Evolutionary conservation across 2,797 vertebrate genomes (phyloP).

Genomic region (Tympanoctomys barrerae): DNA sequence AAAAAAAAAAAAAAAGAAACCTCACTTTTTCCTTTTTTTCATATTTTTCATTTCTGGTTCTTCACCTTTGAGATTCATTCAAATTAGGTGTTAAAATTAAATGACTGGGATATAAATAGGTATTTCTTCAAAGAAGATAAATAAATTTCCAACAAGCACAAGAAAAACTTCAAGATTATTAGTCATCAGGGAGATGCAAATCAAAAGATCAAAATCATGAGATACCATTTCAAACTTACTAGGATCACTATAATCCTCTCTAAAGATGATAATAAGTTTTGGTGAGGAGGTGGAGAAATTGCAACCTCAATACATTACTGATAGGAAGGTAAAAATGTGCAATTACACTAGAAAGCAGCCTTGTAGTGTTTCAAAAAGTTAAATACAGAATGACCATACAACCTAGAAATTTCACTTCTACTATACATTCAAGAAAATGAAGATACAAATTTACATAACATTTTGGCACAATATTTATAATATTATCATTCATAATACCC

Average conservation of each 20-base stretch:
- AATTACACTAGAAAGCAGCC: neutral
- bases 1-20: too few species aligned
- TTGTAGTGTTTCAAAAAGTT: neutral
- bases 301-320: neutral
- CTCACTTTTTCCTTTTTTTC: neutral
- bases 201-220: slow-evolving; percentile 19
- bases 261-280: neutral
- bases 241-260: neutral
- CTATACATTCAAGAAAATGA: neutral
- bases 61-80: slow-evolving; percentile 43
- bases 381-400: neutral
- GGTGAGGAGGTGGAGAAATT: neutral
- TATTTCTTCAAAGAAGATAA: slow-evolving; percentile 21
- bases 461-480: neutral
- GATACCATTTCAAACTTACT: neutral
- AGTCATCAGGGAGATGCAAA: slow-evolving; percentile 22
- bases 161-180: slow-evolving; percentile 48
- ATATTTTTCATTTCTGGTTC: slow-evolving; percentile 12
- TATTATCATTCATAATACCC: slow-evolving; percentile 10
- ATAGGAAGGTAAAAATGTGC: neutral
- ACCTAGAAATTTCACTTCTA: neutral
- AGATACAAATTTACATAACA: neutral
- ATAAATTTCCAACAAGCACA: neutral
- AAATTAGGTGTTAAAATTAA: slow-evolving; percentile 74
- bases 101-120: slow-evolving; percentile 36